Evolutionary conservation across 2,797 vertebrate genomes (phyloP).

Genomic region (Pseudocheirus occidentalis): DNA sequence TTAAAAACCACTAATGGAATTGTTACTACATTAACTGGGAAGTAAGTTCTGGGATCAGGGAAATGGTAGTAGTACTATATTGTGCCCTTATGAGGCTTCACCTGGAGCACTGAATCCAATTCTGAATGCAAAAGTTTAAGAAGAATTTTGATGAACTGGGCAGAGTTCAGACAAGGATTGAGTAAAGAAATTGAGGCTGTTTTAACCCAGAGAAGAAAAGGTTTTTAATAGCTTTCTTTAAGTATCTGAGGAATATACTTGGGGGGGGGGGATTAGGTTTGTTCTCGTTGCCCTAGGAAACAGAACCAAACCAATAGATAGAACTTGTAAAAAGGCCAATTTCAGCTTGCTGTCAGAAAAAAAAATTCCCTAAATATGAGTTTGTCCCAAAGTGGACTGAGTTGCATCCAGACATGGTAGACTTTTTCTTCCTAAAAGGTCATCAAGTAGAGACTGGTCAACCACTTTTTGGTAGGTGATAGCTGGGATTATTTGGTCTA

Average conservation of each 20-base stretch:
- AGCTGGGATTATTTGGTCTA: neutral
- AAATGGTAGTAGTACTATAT: neutral
- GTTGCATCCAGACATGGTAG: neutral
- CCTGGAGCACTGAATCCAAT: neutral
- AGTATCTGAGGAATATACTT: neutral
- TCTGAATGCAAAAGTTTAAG: neutral
- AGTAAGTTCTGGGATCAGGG: neutral
- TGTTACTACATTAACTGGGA: neutral
- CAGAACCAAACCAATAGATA: neutral
- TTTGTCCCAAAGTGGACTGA: neutral
- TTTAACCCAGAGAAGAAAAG: neutral
- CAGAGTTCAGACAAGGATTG: neutral
- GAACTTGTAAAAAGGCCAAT: neutral
- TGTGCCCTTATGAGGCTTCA: neutral
- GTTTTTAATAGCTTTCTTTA: neutral
- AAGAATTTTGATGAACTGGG: neutral
- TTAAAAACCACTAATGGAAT: neutral
- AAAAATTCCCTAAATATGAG: neutral
- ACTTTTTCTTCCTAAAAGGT: neutral
- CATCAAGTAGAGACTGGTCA: neutral
- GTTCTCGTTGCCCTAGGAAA: neutral
- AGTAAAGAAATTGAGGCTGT: neutral
- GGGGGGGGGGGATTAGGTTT: neutral
- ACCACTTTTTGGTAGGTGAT: neutral
- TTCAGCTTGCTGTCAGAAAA: neutral